Evolutionary conservation across 2,797 vertebrate genomes (phyloP).

Genomic region (Molossus alvarezi): DNA sequence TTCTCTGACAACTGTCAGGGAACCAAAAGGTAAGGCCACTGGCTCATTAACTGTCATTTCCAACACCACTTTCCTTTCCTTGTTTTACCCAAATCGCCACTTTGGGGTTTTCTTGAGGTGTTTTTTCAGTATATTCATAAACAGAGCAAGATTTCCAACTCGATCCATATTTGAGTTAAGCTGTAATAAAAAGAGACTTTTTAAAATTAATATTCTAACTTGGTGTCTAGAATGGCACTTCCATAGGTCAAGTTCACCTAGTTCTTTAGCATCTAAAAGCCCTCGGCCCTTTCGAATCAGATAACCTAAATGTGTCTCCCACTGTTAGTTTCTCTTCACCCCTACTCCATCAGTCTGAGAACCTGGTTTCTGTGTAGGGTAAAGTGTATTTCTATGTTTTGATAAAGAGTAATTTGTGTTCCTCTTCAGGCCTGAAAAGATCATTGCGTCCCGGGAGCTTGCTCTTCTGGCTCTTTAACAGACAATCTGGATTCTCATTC

Average conservation of each 20-base stretch:
- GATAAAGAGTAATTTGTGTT: constrained; percentile 74
- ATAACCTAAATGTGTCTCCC: neutral
- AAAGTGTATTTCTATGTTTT: constrained; percentile 76
- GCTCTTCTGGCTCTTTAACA: constrained; percentile 73
- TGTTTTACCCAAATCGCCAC: constrained; percentile 56
- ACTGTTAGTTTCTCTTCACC: constrained; percentile 58
- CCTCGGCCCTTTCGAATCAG: constrained; percentile 58
- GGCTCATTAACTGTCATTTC: constrained; percentile 57
- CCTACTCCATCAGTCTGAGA: constrained; percentile 15
- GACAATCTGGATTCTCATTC: constrained; percentile 68
- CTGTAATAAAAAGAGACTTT: constrained; percentile 57
- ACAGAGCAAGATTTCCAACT: constrained; percentile 64
- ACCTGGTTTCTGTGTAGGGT: constrained; percentile 64
- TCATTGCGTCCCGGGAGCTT: constrained; percentile 49
- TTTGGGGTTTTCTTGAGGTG: constrained; percentile 55
- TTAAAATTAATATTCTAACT: constrained; percentile 55
- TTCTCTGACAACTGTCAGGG: constrained; percentile 69
- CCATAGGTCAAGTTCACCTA: constrained; percentile 67
- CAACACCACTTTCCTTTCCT: constrained; percentile 57
- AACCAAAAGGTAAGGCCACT: constrained; percentile 65
- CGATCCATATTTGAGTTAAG: constrained; percentile 54
- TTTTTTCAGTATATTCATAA: constrained; percentile 56
- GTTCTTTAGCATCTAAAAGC: constrained; percentile 40
- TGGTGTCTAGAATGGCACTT: constrained; percentile 47
- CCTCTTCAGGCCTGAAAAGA: constrained; percentile 72